Percentiles rank a stretch among this genome's conserved stretches.
phyloP scores from a whole-genome alignment of 1,140 invertebrate genomes.

The Choristoneura fumiferana region DNA sequence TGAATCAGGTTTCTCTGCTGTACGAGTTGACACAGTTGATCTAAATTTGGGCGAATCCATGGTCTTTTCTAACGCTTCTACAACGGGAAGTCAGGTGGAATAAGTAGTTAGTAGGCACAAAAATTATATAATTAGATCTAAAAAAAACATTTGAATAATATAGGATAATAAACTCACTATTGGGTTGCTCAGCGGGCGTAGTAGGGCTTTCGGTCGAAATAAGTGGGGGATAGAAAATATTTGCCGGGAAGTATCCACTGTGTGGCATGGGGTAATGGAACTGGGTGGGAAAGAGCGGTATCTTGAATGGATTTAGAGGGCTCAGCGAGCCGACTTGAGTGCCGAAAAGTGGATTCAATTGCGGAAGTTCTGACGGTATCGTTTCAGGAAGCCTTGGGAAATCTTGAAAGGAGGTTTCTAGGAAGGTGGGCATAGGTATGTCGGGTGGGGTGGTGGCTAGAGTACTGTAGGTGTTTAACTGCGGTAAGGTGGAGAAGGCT shows the following conservation, averaged over 20 bases:
- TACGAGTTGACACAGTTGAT: slow-evolving; percentile 22
- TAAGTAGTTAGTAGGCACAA: neutral
- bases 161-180: slow-evolving; percentile 29
- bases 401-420: slow-evolving; percentile 49
- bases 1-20: slow-evolving; percentile 46
- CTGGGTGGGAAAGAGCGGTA: slow-evolving; percentile 53
- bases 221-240: slow-evolving; percentile 59
- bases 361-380: slow-evolving; percentile 36
- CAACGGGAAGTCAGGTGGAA: slow-evolving; percentile 23
- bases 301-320: slow-evolving; percentile 56
- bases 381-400: slow-evolving; percentile 46
- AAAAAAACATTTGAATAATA: slow-evolving; percentile 4
- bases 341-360: slow-evolving; percentile 41
- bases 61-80: slow-evolving; percentile 26
- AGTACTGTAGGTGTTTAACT: slow-evolving; percentile 69
- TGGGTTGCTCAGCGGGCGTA: slow-evolving; percentile 27
- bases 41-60: slow-evolving; percentile 26
- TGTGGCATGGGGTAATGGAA: slow-evolving; percentile 54
- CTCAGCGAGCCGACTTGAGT: slow-evolving; percentile 39
- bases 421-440: slow-evolving; percentile 49
- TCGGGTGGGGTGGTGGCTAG: slow-evolving; percentile 72
- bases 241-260: slow-evolving; percentile 52
- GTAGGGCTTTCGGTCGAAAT: slow-evolving; percentile 35
- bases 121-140: neutral
- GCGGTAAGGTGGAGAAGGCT: slow-evolving; percentile 47